Evolutionary conservation across 1,140 invertebrate species (phyloP), one percentile per base, ranked within the genome.

Genomic region (Drosophila carrolli): DNA sequence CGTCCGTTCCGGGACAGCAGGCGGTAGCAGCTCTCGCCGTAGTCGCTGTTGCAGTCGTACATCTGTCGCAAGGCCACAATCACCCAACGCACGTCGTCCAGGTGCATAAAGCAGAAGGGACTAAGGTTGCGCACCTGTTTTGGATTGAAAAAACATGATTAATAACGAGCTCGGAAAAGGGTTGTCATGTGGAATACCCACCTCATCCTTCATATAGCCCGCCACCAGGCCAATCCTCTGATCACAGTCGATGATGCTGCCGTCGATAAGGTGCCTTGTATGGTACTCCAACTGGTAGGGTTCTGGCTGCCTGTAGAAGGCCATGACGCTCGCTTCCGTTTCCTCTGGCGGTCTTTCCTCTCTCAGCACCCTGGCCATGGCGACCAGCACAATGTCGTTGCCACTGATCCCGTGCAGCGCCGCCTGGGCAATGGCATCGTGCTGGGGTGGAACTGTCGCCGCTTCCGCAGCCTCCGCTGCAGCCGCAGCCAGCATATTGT

Each of bases 21-120:
- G 2, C 97, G 94, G 84, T 98, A 98, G 74, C 96, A 97, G 9
- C 96, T 97, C 44, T 95, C 94, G 0, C 97, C 97, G 60, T 94
- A 95, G 13, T 95, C 94, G 68, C 95, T 95, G 32, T 95, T 94
- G 76, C 94, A 94, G 77, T 95, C 95, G 78, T 97, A 97, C 97
- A 98, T 98, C 93, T 97, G 96, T 82, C 96, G 93, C 47, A 98
- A 93, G 0, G 96, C 96, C 43, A 97, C 95, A 89, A 97, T 95
- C 6, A 97, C 95, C 95, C 96, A 97, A 73, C 95, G 94, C 3
- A 97, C 95, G 91, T 98, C 97, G 57, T 97, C 96, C 63, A 95
- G 94, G 86, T 97, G 96, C 95, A 98, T 97, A 80, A 96, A 98
- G 62, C 95, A 95, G 90, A 98, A 97, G 0, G 96, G 97, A 63